Conservation (phyloP, 2,888 invertebrate species). For the Malacosoma neustria region DNA sequence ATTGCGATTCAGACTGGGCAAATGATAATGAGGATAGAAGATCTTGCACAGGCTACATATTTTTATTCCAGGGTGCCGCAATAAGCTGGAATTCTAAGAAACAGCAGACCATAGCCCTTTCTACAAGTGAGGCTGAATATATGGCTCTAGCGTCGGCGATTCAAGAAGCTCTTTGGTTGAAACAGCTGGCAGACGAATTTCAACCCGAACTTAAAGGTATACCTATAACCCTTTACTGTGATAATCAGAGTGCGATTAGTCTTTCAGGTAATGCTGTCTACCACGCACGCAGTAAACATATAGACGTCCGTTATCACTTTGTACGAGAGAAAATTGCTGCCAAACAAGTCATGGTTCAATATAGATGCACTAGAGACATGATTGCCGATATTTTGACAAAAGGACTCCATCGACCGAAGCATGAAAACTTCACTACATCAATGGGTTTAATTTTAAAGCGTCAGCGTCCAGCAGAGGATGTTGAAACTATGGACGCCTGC, state of each 20-base stretch:
- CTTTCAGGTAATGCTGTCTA: constrained; percentile 10
- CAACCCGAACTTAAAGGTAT: constrained; percentile 1
- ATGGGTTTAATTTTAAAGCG: too few relatives aligned
- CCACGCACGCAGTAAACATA: constrained; percentile 11
- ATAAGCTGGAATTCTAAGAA: constrained; percentile 19
- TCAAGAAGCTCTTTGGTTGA: constrained; percentile 16
- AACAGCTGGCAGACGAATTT: constrained; percentile 7
- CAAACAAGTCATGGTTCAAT: constrained; percentile 1
- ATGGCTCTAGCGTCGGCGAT: constrained; percentile 13
- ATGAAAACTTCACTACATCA: too few relatives aligned
- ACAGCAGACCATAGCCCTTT: constrained; percentile 10
- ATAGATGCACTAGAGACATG: not conserved
- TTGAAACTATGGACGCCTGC: too few relatives aligned
- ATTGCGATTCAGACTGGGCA: constrained; percentile 23
- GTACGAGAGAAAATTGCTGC: constrained; percentile 3
- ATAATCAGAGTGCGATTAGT: constrained; percentile 17
- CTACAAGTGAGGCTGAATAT: constrained; percentile 13
- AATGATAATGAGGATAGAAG: constrained; percentile 9
- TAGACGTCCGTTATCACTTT: constrained; percentile 13
- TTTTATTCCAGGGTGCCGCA: constrained; percentile 19
- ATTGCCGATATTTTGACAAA: too few relatives aligned
- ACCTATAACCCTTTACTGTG: constrained; percentile 9
- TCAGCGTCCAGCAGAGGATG: too few relatives aligned
- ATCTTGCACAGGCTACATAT: constrained; percentile 18
- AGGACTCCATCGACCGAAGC: too few relatives aligned